Percentiles rank a stretch among this genome's conserved stretches.
Evolutionary conservation across 2,113 vertebrate genomes (phyloP).

Genomic region (Lethenteron reissneri): DNA sequence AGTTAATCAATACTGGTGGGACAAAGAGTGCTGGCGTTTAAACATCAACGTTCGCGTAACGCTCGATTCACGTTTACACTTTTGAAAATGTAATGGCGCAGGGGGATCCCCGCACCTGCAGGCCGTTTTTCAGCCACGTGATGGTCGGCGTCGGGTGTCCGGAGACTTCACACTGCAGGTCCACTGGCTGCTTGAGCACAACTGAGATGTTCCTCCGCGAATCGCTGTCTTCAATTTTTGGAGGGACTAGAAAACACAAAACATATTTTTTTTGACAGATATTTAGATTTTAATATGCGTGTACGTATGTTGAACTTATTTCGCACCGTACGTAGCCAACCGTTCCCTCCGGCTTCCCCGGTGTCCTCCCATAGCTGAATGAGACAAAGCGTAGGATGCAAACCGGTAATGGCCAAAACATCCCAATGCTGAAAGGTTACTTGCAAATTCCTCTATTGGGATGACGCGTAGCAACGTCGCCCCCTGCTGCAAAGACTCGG

Average conservation of each 20-base stretch:
- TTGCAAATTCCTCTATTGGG: no score
- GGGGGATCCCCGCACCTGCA: constrained; percentile 27
- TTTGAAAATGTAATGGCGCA: background rate
- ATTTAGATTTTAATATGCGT: background rate
- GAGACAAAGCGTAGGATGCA: no score
- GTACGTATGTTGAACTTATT: background rate
- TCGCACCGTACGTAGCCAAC: background rate
- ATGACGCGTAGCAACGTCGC: no score
- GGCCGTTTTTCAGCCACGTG: constrained; percentile 60
- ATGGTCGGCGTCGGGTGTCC: constrained; percentile 55
- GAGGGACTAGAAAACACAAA: constrained; percentile 36
- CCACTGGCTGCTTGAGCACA: constrained; percentile 37
- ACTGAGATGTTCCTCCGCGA: constrained; percentile 41
- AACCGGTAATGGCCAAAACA: no score
- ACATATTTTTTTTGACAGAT: no score
- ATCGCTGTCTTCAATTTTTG: constrained; percentile 42
- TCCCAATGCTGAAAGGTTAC: no score
- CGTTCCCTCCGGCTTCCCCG: no score
- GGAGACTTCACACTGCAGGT: constrained; percentile 53
- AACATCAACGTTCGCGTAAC: constrained; percentile 9
- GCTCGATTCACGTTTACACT: background rate
- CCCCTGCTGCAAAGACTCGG: no score
- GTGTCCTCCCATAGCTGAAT: no score
- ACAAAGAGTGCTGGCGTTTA: constrained; percentile 2
- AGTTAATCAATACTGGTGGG: background rate